Percentiles rank a stretch among this genome's conserved stretches.
These are phyloP conservation scores for Lycocerus yunnanus DNA, from an alignment of 2,888 invertebrate genomes.

Conservation along the genomic window DNA sequence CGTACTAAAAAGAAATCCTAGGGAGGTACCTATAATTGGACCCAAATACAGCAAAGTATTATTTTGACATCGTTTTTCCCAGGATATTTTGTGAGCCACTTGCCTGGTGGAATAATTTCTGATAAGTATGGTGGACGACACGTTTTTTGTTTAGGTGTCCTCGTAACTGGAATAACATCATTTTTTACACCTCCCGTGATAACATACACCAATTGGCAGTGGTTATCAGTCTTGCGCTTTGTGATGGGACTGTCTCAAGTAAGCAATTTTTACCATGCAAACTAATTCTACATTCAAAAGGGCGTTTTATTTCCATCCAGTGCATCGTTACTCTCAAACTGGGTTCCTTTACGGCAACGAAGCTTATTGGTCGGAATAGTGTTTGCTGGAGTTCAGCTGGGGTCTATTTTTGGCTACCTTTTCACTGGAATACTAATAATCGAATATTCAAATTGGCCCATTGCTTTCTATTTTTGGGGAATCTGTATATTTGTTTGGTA, in stretches of 20 bases:
- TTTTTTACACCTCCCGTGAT: constrained; percentile 10
- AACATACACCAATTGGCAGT: not conserved
- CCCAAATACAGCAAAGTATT: constrained; percentile 3
- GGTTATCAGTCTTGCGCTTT: not conserved
- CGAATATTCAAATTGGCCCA: not conserved
- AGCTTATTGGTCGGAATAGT: not conserved
- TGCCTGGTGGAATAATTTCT: constrained; percentile 14
- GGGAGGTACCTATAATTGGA: constrained; percentile 36
- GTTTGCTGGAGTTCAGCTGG: not conserved
- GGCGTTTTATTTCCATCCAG: not conserved
- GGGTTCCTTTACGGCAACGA: not conserved
- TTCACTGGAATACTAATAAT: not conserved
- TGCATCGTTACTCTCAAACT: not conserved
- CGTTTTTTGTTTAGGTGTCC: not conserved
- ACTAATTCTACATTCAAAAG: not conserved
- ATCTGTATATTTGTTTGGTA: not conserved
- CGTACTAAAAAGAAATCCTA: not conserved
- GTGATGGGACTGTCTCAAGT: constrained; percentile 12
- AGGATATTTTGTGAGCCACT: constrained; percentile 11
- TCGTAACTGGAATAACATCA: not conserved
- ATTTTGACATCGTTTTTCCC: constrained; percentile 9
- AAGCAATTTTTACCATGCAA: not conserved
- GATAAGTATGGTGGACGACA: constrained; percentile 10
- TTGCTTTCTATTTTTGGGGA: constrained; percentile 8
- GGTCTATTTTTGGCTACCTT: not conserved